phyloP scores from a whole-genome alignment of 2,888 invertebrate genomes.

The Ametastegia equiseti region DNA sequence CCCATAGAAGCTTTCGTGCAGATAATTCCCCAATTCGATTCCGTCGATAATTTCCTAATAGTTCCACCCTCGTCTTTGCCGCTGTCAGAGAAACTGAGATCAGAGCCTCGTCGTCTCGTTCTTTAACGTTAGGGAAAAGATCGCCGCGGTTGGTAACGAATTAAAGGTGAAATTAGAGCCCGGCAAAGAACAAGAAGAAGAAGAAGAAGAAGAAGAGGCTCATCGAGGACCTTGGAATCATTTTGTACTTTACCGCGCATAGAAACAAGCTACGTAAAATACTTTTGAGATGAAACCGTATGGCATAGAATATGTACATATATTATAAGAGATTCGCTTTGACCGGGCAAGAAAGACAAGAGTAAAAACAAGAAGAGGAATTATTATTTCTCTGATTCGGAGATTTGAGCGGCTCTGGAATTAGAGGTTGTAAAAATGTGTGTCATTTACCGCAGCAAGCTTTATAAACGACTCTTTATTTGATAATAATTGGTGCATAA shows the following conservation, averaged over 20 bases:
- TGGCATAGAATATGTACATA: neutral
- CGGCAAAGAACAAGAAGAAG: too few relatives aligned
- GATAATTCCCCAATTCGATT: constrained; percentile 67
- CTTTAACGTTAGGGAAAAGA: too few relatives aligned
- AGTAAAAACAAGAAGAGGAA: constrained; percentile 33
- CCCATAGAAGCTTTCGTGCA: constrained; percentile 56
- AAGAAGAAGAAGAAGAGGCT: constrained; percentile 28
- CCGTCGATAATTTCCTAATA: constrained; percentile 65
- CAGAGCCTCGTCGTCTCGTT: constrained; percentile 27
- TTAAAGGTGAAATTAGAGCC: constrained; percentile 43
- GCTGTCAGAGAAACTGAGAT: constrained; percentile 55
- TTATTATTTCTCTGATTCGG: constrained; percentile 40
- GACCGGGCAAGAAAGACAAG: constrained; percentile 8
- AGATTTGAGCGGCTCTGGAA: constrained; percentile 52
- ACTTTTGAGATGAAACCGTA: neutral
- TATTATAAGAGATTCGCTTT: constrained; percentile 32
- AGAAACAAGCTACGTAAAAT: neutral
- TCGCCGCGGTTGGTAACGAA: constrained; percentile 2
- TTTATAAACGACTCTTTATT: constrained; percentile 71
- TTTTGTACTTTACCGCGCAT: constrained; percentile 33
- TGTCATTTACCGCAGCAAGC: constrained; percentile 67
- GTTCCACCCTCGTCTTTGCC: constrained; percentile 65
- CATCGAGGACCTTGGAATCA: constrained; percentile 27
- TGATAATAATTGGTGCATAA: constrained; percentile 71
- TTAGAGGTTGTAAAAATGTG: constrained; percentile 64